A percentile compares a stretch with the other conserved stretches of the same genome.
Evolutionary conservation across 2,113 vertebrate species (phyloP).

Genomic region (Ochotona princeps): DNA sequence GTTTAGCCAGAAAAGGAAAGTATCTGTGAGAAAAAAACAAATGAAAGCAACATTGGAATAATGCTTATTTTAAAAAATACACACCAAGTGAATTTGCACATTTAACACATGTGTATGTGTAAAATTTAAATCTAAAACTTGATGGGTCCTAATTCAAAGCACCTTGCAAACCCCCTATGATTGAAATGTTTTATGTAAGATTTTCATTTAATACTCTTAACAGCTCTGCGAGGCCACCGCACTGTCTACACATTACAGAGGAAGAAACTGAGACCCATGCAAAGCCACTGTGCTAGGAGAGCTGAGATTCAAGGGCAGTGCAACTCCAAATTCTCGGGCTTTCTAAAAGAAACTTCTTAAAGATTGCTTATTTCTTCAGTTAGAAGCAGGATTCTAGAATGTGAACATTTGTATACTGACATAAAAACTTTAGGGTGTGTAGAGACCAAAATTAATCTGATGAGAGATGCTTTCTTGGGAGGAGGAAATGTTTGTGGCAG

Average conservation of each 20-base stretch:
- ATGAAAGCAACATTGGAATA: not conserved
- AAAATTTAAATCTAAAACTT: not conserved
- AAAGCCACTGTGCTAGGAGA: not conserved
- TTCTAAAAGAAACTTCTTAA: not conserved
- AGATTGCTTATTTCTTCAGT: not conserved
- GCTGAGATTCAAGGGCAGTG: not conserved
- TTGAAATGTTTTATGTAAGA: not conserved
- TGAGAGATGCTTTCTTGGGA: not conserved
- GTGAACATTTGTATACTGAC: not conserved
- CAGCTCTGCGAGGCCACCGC: not conserved
- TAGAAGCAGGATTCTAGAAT: not conserved
- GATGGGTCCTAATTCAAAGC: not conserved
- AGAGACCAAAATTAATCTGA: not conserved
- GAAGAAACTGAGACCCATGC: not conserved
- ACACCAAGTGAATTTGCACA: not conserved
- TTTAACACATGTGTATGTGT: not conserved
- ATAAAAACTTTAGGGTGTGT: not conserved
- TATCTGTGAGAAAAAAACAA: constrained; percentile 85
- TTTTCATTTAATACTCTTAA: not conserved
- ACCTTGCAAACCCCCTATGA: not conserved
- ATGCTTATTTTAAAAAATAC: constrained; percentile 26
- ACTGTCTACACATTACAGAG: not conserved
- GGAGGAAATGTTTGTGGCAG: not conserved
- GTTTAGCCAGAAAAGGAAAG: constrained; percentile 94
- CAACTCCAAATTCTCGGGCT: not conserved